These are phyloP conservation scores for Coregonus sp. DNA, from an alignment of 2,797 vertebrate species.

Conservation along the genomic window DNA sequence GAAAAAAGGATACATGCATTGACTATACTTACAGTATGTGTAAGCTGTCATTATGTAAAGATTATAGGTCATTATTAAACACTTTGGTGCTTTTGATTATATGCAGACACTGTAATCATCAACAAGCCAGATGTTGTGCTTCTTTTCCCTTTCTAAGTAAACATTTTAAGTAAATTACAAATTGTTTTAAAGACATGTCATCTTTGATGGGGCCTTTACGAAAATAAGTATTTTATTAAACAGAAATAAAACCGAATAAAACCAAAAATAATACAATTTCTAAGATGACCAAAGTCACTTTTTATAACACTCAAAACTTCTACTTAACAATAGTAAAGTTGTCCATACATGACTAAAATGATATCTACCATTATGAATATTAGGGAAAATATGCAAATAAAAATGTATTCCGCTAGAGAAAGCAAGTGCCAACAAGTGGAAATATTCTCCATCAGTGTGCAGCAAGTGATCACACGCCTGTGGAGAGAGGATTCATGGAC, in stretches of 20 bases:
- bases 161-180: not conserved
- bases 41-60: not conserved
- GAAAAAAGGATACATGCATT: not conserved
- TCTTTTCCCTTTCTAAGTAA: constrained; percentile 5
- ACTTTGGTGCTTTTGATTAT: not conserved
- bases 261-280: not conserved
- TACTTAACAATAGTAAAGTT: not conserved
- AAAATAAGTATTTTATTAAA: not conserved
- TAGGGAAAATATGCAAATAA: constrained; percentile 6
- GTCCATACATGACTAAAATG: not conserved
- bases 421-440: constrained; percentile 49
- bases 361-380: not conserved
- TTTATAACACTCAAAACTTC: not conserved
- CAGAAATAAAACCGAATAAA: too few species aligned
- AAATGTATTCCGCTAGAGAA: constrained; percentile 1
- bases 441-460: constrained; percentile 30
- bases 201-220: not conserved
- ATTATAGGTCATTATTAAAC: constrained; percentile 10
- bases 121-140: not conserved
- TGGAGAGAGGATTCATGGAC: not conserved
- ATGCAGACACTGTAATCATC: constrained; percentile 12
- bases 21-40: not conserved
- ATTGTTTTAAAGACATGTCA: not conserved
- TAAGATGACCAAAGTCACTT: not conserved
- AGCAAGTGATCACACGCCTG: constrained; percentile 54